Evolutionary conservation across 2,888 invertebrate genomes (phyloP), one percentile per base, ranked within the genome.

Genomic region (Drosophila ustulata): DNA sequence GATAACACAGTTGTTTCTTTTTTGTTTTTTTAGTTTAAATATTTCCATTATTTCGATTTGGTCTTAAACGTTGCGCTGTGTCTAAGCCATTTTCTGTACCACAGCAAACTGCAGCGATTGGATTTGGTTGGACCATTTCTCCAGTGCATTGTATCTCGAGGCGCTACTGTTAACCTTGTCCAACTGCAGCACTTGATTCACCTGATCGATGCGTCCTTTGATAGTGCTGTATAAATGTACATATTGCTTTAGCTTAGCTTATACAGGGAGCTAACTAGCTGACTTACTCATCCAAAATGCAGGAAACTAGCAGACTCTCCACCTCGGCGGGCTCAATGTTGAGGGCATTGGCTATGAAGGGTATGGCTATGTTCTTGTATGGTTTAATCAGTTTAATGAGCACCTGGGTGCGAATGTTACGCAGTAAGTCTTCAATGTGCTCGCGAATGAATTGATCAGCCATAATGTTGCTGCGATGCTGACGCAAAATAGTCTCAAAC

Each of bases 391-490:
- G 93, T 92, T 99, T 98, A 74, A 99, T 98, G 67, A 99, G 94
- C 72, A 99, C 99, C 94, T 99, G 97, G 3, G 99, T 99, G 79
- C 99, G 94, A 89, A 99, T 99, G 93, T 99, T 99, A 64, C 98
- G 94, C 59, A 99, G 93, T 66, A 99, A 93, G 93, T 99, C 99
- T 94, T 99, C 99, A 91, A 99, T 99, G 91, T 99, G 99, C 92
- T 99, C 99, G 80, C 98, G 93, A 89, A 99, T 99, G 93, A 99
- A 99, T 0, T 98, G 98, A 93, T 99, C 99, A 89, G 98, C 98
- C 99, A 99, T 99, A 71, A 99, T 99, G 91, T 98, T 98, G 91
- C 97, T 95, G 91, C 96, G 94, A 93, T 99, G 98, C 90, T 96
- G 96, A 90, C 97, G 97, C 68, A 99, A 93, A 88, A 99, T 99